Evolutionary conservation across 2,888 invertebrate species (phyloP).

Genomic region (Orthonevra nobilis): DNA sequence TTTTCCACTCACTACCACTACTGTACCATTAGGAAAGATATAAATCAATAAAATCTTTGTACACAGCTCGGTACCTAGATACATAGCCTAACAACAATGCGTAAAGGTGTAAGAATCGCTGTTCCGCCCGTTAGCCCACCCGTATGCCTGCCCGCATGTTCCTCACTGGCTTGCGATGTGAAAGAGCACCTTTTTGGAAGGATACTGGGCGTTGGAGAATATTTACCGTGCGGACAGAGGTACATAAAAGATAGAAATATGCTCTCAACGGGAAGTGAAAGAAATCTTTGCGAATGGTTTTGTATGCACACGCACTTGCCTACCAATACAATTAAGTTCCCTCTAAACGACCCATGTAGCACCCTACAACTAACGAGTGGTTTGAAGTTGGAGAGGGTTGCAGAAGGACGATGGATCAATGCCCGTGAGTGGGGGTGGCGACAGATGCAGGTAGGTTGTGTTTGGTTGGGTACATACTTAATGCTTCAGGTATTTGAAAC

Average conservation of each 20-base stretch:
- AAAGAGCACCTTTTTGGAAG: conserved; percentile 26
- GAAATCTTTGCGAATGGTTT: conserved; percentile 57
- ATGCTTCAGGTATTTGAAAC: not conserved
- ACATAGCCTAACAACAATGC: conserved; percentile 59
- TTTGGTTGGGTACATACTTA: not conserved
- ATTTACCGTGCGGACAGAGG: conserved; percentile 1
- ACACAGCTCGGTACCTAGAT: conserved; percentile 58
- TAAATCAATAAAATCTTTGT: conserved; percentile 69
- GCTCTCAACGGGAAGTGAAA: conserved; percentile 64
- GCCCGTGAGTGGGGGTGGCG: conserved; percentile 33
- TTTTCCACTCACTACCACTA: conserved; percentile 21
- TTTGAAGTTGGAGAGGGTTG: conserved; percentile 25
- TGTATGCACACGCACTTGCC: conserved; percentile 71
- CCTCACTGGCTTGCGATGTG: conserved; percentile 13
- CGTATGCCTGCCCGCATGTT: conserved; percentile 26
- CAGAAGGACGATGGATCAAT: conserved; percentile 32
- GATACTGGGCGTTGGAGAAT: conserved; percentile 25
- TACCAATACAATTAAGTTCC: conserved; percentile 74
- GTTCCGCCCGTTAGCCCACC: conserved; percentile 23
- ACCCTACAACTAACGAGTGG: conserved; percentile 46
- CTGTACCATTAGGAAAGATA: conserved; percentile 58
- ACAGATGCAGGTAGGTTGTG: conserved; percentile 61
- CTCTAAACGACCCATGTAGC: conserved; percentile 53
- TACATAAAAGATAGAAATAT: conserved; percentile 45
- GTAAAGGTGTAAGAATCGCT: conserved; percentile 59